These are phyloP conservation scores for Branchipolynoe longqiensis DNA, from an alignment of 2,888 invertebrate genomes.

Conservation along the genomic window DNA sequence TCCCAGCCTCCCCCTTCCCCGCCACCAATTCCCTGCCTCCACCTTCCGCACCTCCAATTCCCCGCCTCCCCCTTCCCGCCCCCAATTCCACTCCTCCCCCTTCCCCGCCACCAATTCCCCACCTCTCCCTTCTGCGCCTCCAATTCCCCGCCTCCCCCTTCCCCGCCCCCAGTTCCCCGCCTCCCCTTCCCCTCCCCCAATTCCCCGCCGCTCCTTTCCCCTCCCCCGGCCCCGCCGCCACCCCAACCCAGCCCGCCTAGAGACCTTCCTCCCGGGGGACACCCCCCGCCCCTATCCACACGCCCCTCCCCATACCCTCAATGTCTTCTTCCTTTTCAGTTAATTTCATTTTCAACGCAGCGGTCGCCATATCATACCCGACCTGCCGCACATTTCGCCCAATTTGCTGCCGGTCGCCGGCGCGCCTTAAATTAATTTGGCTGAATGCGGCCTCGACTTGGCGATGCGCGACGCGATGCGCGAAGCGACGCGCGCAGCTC, in stretches of 20 bases:
- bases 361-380: conserved; percentile 27
- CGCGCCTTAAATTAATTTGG: conserved; percentile 8
- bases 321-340: conserved; percentile 36
- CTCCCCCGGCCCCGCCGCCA: background rate
- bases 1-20: background rate
- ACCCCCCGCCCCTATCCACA: conserved; percentile 9
- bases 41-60: background rate
- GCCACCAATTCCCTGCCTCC: background rate
- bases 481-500: conserved; percentile 24
- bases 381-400: conserved; percentile 18
- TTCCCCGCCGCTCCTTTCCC: background rate
- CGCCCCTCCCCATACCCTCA: conserved; percentile 10
- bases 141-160: background rate
- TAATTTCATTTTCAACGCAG: conserved; percentile 46
- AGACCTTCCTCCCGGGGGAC: background rate
- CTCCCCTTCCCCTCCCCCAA: background rate
- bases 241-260: background rate
- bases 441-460: background rate
- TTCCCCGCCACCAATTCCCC: background rate
- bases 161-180: background rate
- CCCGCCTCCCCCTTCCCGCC: background rate
- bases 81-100: background rate
- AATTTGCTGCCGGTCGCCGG: background rate
- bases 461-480: background rate
- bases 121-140: background rate